These are phyloP conservation scores for Xerus rutilus DNA, from an alignment of 2,797 vertebrate genomes.

Conservation along the genomic window DNA sequence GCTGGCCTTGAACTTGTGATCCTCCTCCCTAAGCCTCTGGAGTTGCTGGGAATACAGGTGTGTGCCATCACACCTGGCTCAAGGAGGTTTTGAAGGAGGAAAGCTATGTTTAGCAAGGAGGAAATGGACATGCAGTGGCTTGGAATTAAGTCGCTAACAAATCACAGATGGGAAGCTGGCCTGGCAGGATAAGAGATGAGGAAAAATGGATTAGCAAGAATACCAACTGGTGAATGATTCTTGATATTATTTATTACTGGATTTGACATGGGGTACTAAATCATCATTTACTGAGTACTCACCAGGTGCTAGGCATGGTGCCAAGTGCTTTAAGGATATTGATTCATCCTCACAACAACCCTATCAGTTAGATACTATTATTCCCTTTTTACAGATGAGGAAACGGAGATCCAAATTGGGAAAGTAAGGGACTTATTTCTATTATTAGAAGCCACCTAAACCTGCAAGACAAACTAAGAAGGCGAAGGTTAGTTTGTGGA, in stretches of 20 bases:
- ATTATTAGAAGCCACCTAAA: slow-evolving; percentile 29
- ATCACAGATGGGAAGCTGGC: background rate
- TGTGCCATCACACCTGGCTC: background rate
- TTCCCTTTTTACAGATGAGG: background rate
- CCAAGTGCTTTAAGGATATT: background rate
- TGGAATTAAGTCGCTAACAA: background rate
- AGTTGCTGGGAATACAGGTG: background rate
- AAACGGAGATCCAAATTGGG: background rate
- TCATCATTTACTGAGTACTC: background rate
- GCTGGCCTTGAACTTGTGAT: background rate
- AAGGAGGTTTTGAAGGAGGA: slow-evolving; percentile 13
- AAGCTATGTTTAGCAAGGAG: background rate
- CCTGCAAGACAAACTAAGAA: slow-evolving; percentile 24
- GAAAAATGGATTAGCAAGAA: background rate
- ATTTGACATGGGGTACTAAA: background rate
- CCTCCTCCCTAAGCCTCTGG: background rate
- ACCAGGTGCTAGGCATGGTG: background rate
- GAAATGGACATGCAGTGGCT: background rate
- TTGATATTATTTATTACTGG: background rate
- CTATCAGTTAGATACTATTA: background rate
- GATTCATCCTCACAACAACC: slow-evolving; percentile 1
- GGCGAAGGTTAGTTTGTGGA: background rate
- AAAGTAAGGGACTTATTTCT: slow-evolving; percentile 27
- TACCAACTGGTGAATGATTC: background rate
- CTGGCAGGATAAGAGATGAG: background rate